Evolutionary conservation across 2,113 vertebrate genomes (phyloP), one percentile per base, ranked within the genome.

Genomic region (Pitta sordida): DNA sequence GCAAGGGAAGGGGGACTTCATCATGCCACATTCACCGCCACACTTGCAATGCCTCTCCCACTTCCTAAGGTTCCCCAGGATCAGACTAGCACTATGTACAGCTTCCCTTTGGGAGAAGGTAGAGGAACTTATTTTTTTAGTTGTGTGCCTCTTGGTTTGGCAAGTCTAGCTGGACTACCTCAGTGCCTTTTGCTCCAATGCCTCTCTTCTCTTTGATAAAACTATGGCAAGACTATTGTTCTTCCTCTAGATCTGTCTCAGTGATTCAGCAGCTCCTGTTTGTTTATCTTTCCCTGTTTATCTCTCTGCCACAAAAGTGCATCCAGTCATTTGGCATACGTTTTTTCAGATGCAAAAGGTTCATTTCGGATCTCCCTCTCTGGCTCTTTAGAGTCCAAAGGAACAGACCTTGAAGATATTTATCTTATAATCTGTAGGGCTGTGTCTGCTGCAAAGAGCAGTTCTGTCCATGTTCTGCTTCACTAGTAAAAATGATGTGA

Each of bases 381-480:
- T 58, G 58, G 65, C 37, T 93, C 37, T 73, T 94, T 37, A 73
- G 63, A 32, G 15, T 85, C 58, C 75, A 86, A 69, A 87, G 78
- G 59, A 89, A 32, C 11, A 89, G 55, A 74, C 8, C 19, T 43
- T 58, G 43, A 64, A 87, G 79, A 69, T 48, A 80, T 83, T 93
- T 93, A 65, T 92, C 55, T 91, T 83, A 53, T 36, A 83, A 69
- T 69, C 84, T 77, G 67, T 76, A 80, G 22, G n/a, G 9, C 23
- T 89, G 11, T 64, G 30, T 79, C 65, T 92, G 46, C 67, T 94
- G 78, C 43, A 90, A 74, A 91, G 7, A 73, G 37, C 51, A 51
- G 37, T 81, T 93, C 75, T 94, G 86, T 85, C 94, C 82, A 32
- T 83, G 78, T 86, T 94, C 90, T 90, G 71, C 83, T 83, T 95